These are phyloP conservation scores for Enteromius unitaeniatus DNA, from an alignment of 2,797 vertebrate species.

Conservation along the genomic window DNA sequence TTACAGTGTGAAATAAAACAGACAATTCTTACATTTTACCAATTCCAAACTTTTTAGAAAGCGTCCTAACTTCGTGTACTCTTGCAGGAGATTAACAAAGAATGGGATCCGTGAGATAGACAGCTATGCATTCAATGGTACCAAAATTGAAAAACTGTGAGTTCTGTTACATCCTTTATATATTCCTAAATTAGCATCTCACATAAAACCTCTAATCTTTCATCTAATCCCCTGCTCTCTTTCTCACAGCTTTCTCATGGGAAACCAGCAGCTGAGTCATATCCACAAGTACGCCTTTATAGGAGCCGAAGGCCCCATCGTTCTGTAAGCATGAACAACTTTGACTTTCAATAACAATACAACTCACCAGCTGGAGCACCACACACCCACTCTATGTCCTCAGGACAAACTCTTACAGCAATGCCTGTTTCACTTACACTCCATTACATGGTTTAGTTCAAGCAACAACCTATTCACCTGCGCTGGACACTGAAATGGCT, in stretches of 20 bases:
- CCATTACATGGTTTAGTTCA: background rate
- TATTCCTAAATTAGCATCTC: slow-evolving; percentile 34
- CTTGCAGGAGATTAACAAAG: slow-evolving; percentile 76
- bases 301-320: slow-evolving; percentile 77
- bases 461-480: background rate
- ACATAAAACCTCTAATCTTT: slow-evolving; percentile 31
- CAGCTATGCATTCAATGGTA: slow-evolving; percentile 79
- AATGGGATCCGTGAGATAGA: slow-evolving; percentile 80
- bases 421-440: slow-evolving; percentile 10
- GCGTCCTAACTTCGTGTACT: background rate
- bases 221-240: slow-evolving; percentile 3
- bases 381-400: slow-evolving; percentile 35
- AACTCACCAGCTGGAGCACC: slow-evolving; percentile 54
- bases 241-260: slow-evolving; percentile 71
- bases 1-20: background rate
- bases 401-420: slow-evolving; percentile 3
- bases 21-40: background rate
- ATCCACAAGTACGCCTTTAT: slow-evolving; percentile 76
- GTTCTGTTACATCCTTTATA: slow-evolving; percentile 56
- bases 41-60: slow-evolving; percentile 54
- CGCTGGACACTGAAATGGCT: slow-evolving; percentile 5
- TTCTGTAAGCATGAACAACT: slow-evolving; percentile 78
- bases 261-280: slow-evolving; percentile 74
- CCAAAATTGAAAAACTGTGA: slow-evolving; percentile 80
- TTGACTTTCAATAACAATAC: slow-evolving; percentile 58